Evolutionary conservation across 1,140 invertebrate genomes (phyloP), one percentile per base, ranked within the genome.

Genomic region (Theocolax elegans): DNA sequence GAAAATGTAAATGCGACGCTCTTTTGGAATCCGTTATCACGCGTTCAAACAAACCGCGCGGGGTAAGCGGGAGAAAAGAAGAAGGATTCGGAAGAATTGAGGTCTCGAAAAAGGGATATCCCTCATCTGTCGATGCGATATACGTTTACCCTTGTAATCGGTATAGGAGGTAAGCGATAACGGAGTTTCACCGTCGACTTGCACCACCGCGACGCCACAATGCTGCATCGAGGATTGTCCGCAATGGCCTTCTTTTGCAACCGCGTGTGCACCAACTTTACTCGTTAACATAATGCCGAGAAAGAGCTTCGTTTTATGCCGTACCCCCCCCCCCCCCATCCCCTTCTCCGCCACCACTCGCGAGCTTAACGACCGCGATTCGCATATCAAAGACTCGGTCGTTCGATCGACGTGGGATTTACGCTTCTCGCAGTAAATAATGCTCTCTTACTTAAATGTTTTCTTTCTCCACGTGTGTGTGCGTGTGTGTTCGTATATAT

Each of bases 271-370:
- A 19, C 53, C 2, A 58, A 67, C 38, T 58, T 48, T 56, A 1
- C 53, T 67, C 42, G 29, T 67, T 49, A 67, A 67, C 19, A 48
- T 49, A 58, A 67, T 49, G 42, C 48, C 23, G n/a, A 44, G 42
- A 13, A 3, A 15, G 12, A 21, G 38, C 12, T 21, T 21, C 23
- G 15, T 66, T 66, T 66, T 46, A 44, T 31, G 63, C 7, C 9
- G 31, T 10, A 35, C 10, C 4, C 31, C 4, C 4, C 31, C 4
- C 4, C n/a, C 31, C 4, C 4, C 10, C 10, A 4, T 6, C 10
- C 31, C 10, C 10, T 35, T 35, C 10, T 10, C 4, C 31, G 4
- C 31, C 4, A 6, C 31, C 4, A 6, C 10, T 35, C 4, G n/a
- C 42, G 10, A 44, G 7, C 42, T 3, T 44, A 17, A 17, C 42